phyloP scores from a whole-genome alignment of 1,140 invertebrate species.

The Pogonus chalceus region DNA sequence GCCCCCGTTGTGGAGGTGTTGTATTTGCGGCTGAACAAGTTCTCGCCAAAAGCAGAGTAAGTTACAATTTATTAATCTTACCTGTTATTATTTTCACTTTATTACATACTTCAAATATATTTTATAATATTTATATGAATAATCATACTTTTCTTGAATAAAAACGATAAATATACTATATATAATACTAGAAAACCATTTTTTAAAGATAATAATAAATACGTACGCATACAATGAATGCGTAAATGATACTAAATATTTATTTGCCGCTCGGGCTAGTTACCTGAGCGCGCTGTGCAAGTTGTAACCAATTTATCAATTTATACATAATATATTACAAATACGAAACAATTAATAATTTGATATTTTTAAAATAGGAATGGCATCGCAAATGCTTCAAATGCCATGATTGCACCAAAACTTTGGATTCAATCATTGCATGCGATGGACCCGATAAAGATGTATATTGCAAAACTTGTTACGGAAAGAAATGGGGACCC shows the following conservation, averaged over 20 bases:
- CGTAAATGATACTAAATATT: too few species aligned
- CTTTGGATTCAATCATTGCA: constrained; percentile 85
- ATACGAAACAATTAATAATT: neutral
- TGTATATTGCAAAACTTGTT: constrained; percentile 89
- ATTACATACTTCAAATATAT: neutral
- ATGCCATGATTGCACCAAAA: constrained; percentile 85
- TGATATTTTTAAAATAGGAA: constrained; percentile 45
- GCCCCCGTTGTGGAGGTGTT: constrained; percentile 78
- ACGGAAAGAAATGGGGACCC: constrained; percentile 87
- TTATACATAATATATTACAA: too few species aligned
- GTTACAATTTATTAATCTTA: constrained; percentile 18
- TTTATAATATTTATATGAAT: neutral
- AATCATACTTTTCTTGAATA: neutral
- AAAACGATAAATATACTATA: too few species aligned
- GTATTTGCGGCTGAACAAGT: constrained; percentile 88
- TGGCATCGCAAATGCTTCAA: constrained; percentile 99
- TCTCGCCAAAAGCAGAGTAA: constrained; percentile 55
- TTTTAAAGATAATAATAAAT: too few species aligned
- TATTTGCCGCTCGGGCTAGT: too few species aligned
- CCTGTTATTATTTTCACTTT: neutral
- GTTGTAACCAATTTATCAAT: too few species aligned
- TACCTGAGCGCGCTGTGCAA: too few species aligned
- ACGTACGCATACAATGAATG: too few species aligned
- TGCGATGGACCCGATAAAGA: constrained; percentile 83
- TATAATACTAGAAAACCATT: too few species aligned